Percentiles rank a stretch among this genome's conserved stretches.
phyloP scores from a whole-genome alignment of 1,140 invertebrate genomes.

The Augochlora pura region DNA sequence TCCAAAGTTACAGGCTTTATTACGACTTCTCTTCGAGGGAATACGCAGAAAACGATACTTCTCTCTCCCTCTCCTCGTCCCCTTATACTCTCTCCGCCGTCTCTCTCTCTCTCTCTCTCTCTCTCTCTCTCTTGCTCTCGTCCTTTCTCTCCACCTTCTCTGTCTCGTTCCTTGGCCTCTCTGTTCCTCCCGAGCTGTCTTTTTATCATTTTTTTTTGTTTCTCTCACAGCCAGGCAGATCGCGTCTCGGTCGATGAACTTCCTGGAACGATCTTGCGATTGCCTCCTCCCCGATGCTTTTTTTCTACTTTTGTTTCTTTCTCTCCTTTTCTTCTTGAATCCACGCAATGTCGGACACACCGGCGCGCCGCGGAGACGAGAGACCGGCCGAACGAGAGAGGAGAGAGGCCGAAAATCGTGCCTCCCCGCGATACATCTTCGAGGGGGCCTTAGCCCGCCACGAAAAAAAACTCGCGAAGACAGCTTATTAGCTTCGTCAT shows the following conservation, averaged over 20 bases:
- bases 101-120: not conserved
- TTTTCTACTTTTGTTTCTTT: slow-evolving; percentile 37
- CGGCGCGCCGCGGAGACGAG: not conserved
- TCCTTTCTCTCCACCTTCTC: not conserved
- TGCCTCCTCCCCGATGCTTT: slow-evolving; percentile 50
- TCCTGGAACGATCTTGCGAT: slow-evolving; percentile 62
- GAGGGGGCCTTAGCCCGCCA: too few relatives aligned
- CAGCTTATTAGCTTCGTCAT: not conserved
- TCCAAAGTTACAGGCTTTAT: slow-evolving; percentile 56
- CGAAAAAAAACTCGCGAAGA: not conserved
- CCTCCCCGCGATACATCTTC: not conserved
- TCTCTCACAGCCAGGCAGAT: slow-evolving; percentile 48
- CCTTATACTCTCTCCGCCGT: too few relatives aligned
- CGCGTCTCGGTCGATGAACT: slow-evolving; percentile 62
- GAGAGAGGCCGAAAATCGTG: slow-evolving; percentile 38
- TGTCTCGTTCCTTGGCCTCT: slow-evolving; percentile 1
- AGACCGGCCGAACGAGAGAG: not conserved
- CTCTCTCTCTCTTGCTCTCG: too few relatives aligned
- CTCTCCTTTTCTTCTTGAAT: slow-evolving; percentile 48
- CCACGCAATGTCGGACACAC: slow-evolving; percentile 43
- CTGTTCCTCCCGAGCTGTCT: slow-evolving; percentile 3
- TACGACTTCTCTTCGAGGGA: slow-evolving; percentile 45
- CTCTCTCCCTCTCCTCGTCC: not conserved
- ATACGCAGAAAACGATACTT: slow-evolving; percentile 50
- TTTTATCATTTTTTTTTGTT: slow-evolving; percentile 60